These are phyloP conservation scores for Philotrypesis tridentata DNA, from an alignment of 1,140 invertebrate genomes.

Conservation along the genomic window DNA sequence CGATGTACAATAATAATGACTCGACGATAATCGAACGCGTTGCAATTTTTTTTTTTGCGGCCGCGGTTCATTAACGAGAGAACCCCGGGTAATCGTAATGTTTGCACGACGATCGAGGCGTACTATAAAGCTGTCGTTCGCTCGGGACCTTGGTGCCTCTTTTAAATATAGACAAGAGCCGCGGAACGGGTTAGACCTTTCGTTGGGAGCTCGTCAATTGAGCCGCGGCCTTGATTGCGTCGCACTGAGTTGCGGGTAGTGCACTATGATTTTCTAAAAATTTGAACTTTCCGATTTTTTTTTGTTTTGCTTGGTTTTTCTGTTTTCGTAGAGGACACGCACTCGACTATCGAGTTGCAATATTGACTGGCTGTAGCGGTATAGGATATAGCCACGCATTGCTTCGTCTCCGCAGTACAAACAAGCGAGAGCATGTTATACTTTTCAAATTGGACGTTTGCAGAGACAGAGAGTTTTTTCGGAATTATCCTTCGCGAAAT, in stretches of 20 bases:
- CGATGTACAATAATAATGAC: neutral
- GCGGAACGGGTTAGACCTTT: conserved; percentile 13
- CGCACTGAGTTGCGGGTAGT: neutral
- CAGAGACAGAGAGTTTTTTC: no score
- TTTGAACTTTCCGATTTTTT: no score
- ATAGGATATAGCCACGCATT: no score
- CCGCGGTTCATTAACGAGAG: neutral
- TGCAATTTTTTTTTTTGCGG: neutral
- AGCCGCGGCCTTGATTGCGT: neutral
- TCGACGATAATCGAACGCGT: neutral
- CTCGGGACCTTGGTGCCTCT: conserved; percentile 13
- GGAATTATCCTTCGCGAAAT: no score
- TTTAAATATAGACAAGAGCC: neutral
- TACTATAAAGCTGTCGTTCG: neutral
- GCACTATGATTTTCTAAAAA: neutral
- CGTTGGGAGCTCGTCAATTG: conserved; percentile 26
- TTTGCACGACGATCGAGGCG: neutral
- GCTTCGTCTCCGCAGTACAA: no score
- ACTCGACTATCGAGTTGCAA: no score
- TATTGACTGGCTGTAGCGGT: no score
- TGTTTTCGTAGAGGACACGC: neutral
- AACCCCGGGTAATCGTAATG: neutral
- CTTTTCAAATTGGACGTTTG: no score
- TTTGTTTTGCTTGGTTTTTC: no score
- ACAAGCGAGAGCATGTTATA: no score